These are phyloP conservation scores for Ceriagrion tenellum DNA, from an alignment of 2,888 invertebrate genomes.

Conservation along the genomic window DNA sequence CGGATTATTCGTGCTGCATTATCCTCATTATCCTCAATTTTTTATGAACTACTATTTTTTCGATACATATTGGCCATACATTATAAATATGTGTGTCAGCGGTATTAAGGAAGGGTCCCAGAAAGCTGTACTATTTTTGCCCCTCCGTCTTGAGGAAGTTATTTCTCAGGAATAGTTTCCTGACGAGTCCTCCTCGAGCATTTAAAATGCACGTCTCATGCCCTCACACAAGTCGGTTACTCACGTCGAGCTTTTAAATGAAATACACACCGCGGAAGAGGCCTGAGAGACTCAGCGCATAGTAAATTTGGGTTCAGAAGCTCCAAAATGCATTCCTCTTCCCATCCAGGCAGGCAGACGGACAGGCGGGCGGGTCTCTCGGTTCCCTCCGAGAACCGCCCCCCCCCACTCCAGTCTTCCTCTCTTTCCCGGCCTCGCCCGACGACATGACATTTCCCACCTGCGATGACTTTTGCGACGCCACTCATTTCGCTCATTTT, in stretches of 20 bases:
- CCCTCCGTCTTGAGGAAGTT: background rate
- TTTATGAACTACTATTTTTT: no score
- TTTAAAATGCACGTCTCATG: background rate
- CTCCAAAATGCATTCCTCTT: background rate
- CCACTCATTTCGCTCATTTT: slow-evolving; percentile 23
- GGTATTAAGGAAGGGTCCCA: background rate
- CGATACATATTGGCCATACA: no score
- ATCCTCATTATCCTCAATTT: no score
- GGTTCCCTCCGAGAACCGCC: background rate
- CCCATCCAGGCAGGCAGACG: no score
- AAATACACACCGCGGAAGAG: background rate
- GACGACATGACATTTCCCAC: slow-evolving; percentile 16
- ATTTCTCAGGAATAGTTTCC: background rate
- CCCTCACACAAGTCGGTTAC: background rate
- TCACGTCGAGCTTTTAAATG: slow-evolving; percentile 12
- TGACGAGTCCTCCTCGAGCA: background rate
- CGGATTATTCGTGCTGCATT: no score
- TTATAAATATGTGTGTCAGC: background rate
- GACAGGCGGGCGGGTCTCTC: background rate
- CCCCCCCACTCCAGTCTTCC: background rate
- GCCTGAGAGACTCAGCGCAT: background rate
- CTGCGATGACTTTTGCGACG: slow-evolving; percentile 31
- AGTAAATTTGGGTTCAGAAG: background rate
- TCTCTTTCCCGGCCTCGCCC: background rate
- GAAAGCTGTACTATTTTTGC: background rate